These are phyloP conservation scores for Zosterops borbonicus DNA, from an alignment of 2,113 vertebrate genomes.

Conservation along the genomic window DNA sequence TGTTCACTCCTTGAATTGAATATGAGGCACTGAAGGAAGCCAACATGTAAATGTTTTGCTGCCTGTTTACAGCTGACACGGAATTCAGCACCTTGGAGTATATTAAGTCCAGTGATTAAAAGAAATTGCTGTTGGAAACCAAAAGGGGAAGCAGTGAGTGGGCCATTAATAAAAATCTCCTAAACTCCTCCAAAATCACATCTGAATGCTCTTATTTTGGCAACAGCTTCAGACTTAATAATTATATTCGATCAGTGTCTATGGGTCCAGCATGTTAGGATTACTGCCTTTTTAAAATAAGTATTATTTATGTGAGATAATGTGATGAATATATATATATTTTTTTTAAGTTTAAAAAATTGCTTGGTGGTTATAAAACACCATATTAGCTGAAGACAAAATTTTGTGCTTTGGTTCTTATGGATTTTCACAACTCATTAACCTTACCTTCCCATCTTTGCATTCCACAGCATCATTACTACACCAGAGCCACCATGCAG, in stretches of 20 bases:
- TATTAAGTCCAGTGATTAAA: constrained; percentile 24
- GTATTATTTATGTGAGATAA: background rate
- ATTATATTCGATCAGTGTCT: background rate
- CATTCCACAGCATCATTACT: background rate
- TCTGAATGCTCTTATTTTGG: background rate
- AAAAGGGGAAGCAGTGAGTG: background rate
- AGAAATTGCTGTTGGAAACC: constrained; percentile 16
- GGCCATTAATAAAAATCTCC: background rate
- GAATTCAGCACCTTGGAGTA: constrained; percentile 26
- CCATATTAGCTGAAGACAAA: background rate
- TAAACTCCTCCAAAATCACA: background rate
- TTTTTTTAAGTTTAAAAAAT: background rate
- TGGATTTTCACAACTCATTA: background rate
- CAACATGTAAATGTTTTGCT: constrained; percentile 33
- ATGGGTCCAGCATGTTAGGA: background rate
- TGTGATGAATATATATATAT: background rate
- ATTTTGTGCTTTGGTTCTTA: background rate
- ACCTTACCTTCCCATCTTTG: background rate
- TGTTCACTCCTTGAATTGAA: constrained; percentile 46
- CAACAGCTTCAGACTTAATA: background rate
- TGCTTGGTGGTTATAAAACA: background rate
- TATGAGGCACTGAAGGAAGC: constrained; percentile 9
- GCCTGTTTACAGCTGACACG: background rate
- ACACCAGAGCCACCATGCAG: background rate
- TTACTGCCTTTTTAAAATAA: background rate